Evolutionary conservation across 2,888 invertebrate species (phyloP).

Genomic region (Drosophila kanekoi): DNA sequence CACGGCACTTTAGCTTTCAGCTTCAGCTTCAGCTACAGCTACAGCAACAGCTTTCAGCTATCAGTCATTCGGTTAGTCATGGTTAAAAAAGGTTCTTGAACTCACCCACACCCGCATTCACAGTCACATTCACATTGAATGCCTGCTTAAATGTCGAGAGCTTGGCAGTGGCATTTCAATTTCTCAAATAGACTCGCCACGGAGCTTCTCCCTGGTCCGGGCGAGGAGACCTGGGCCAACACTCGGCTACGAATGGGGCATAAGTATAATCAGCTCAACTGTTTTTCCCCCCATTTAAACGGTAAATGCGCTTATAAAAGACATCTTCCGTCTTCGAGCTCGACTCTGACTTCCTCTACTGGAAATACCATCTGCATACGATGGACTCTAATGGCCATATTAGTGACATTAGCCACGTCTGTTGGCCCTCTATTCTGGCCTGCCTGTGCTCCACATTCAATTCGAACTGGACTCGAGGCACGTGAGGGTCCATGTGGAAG

Average conservation of each 20-base stretch:
- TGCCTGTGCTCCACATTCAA: conserved; percentile 48
- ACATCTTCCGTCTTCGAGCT: conserved; percentile 72
- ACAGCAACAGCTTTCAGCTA: conserved; percentile 55
- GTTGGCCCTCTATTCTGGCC: conserved; percentile 8
- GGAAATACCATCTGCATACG: conserved; percentile 20
- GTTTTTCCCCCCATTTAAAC: conserved; percentile 44
- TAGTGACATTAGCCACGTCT: conserved; percentile 61
- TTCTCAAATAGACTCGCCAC: conserved; percentile 63
- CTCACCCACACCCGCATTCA: conserved; percentile 41
- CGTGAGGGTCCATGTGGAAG: conserved; percentile 23
- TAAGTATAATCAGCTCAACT: conserved; percentile 37
- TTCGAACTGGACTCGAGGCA: conserved; percentile 27
- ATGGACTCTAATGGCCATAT: conserved; percentile 65
- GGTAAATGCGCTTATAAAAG: conserved; percentile 62
- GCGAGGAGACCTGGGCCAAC: conserved; percentile 15
- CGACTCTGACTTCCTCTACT: conserved; percentile 53
- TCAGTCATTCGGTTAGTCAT: conserved; percentile 79
- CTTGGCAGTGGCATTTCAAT: conserved; percentile 76
- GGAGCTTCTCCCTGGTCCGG: conserved; percentile 24
- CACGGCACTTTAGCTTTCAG: conserved; percentile 64
- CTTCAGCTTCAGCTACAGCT: conserved; percentile 58
- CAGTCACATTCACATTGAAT: conserved; percentile 34
- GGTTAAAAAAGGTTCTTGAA: conserved; percentile 74
- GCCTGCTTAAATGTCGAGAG: conserved; percentile 41
- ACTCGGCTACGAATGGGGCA: conserved; percentile 13